phyloP scores from a whole-genome alignment of 2,113 vertebrate genomes.

The Marcusenius ussheri region DNA sequence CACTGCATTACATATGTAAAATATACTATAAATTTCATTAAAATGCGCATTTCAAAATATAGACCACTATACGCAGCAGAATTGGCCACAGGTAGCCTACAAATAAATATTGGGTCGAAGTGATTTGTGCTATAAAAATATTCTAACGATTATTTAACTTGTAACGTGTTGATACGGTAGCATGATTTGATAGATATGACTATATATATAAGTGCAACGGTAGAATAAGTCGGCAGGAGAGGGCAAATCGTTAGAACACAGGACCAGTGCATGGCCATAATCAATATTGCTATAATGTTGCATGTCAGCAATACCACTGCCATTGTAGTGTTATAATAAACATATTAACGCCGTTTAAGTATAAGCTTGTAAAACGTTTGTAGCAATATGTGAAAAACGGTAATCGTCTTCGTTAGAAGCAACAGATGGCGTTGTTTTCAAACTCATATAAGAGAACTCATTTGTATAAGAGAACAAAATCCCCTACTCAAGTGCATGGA shows the following conservation, averaged over 20 bases:
- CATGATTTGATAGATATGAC: not conserved
- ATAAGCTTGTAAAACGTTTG: not conserved
- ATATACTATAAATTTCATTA: not conserved
- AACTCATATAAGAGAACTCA: too few relatives aligned
- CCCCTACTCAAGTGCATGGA: too few relatives aligned
- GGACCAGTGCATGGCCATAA: not conserved
- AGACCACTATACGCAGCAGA: not conserved
- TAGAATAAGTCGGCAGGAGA: not conserved
- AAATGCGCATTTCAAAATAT: not conserved
- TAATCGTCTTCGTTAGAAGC: not conserved
- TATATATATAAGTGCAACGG: not conserved
- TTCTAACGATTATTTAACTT: not conserved
- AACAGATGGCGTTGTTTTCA: too few relatives aligned
- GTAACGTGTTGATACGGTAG: not conserved
- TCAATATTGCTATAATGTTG: not conserved
- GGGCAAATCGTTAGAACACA: not conserved
- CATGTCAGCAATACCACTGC: not conserved
- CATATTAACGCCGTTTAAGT: not conserved
- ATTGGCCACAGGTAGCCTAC: not conserved
- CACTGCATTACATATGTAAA: too few relatives aligned
- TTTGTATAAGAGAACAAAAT: too few relatives aligned
- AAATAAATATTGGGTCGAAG: not conserved
- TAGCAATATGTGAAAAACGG: not conserved
- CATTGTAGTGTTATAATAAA: not conserved
- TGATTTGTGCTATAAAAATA: not conserved